Evolutionary conservation across 1,140 invertebrate species (phyloP).

Genomic region (Campoletis sonorensis): DNA sequence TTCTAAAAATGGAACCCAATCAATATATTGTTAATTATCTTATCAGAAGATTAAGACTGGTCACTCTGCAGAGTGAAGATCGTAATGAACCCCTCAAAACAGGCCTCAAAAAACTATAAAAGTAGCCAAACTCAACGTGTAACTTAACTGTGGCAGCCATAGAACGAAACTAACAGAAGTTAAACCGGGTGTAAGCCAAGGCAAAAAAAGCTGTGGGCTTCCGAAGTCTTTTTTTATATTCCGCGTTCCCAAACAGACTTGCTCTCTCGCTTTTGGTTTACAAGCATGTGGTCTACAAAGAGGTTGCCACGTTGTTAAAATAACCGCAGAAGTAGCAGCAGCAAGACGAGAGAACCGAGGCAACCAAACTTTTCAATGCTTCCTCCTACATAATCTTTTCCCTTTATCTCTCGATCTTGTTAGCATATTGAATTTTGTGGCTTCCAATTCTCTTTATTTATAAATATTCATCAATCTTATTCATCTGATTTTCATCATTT

Average conservation of each 20-base stretch:
- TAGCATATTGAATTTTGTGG: neutral
- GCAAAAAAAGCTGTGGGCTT: constrained; percentile 31
- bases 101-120: neutral
- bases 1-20: neutral
- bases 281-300: constrained; percentile 77
- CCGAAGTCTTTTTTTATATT: constrained; percentile 55
- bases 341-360: constrained; percentile 44
- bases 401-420: neutral
- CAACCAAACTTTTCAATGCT: constrained; percentile 49
- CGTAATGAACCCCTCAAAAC: neutral
- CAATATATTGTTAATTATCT: too few relatives aligned
- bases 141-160: constrained; percentile 6
- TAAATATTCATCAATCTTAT: too few relatives aligned
- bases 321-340: constrained; percentile 69
- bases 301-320: constrained; percentile 77
- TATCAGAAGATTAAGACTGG: neutral
- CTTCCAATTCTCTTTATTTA: too few relatives aligned
- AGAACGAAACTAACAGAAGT: constrained; percentile 24
- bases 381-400: constrained; percentile 11
- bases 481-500: too few relatives aligned
- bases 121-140: neutral
- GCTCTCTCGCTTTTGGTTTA: constrained; percentile 76
- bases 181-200: constrained; percentile 5
- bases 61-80: neutral
- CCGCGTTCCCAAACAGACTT: constrained; percentile 71